phyloP scores from a whole-genome alignment of 2,888 invertebrate species.

The Phorcus lineatus region DNA sequence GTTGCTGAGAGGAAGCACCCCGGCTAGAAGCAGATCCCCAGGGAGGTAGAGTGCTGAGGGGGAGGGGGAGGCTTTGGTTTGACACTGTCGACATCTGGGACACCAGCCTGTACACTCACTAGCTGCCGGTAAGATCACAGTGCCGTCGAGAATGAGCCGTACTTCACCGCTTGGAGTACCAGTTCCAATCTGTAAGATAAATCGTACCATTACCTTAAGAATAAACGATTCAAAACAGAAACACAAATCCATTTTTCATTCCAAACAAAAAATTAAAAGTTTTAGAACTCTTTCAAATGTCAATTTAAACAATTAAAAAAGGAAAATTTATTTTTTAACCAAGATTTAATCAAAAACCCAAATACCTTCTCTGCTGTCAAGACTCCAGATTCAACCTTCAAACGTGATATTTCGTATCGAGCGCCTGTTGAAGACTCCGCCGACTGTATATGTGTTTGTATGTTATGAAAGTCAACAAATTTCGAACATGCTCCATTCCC shows the following conservation, averaged over 20 bases:
- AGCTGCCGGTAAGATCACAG: neutral
- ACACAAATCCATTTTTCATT: no score
- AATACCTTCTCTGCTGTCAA: neutral
- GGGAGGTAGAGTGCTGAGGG: constrained; percentile 40
- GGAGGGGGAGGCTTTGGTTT: neutral
- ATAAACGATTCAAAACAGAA: no score
- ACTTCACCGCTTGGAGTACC: constrained; percentile 14
- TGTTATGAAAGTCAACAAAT: neutral
- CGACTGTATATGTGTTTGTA: neutral
- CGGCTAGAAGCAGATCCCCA: constrained; percentile 59
- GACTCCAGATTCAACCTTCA: neutral
- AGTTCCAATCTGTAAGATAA: constrained; percentile 32
- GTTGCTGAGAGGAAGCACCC: constrained; percentile 54
- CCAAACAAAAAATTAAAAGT: no score
- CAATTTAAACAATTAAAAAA: no score
- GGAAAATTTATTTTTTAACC: no score
- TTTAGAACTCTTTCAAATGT: no score
- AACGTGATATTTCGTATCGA: neutral
- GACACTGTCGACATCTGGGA: constrained; percentile 47
- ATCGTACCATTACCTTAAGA: no score
- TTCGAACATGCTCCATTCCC: constrained; percentile 20
- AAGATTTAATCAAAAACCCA: no score
- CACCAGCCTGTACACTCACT: constrained; percentile 55
- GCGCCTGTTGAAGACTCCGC: neutral
- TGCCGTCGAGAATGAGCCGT: constrained; percentile 11